phyloP scores from a whole-genome alignment of 2,113 vertebrate genomes.

The Pica pica region DNA sequence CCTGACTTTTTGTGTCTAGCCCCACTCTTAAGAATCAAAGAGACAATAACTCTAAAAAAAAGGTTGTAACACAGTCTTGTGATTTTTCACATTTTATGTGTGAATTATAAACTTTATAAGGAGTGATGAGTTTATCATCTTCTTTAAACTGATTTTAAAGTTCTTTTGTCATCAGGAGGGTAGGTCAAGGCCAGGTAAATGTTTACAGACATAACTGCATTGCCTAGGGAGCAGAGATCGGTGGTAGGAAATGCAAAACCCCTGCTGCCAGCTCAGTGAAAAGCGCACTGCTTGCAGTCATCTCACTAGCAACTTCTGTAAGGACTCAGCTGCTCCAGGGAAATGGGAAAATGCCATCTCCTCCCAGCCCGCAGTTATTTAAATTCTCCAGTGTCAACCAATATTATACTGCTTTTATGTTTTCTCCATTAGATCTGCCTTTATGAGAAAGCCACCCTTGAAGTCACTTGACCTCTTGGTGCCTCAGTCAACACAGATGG shows the following conservation, averaged over 20 bases:
- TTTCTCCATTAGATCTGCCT: slow-evolving; percentile 25
- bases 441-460: slow-evolving; percentile 53
- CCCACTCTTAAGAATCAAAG: background rate
- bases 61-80: background rate
- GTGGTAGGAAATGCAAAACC: background rate
- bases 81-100: background rate
- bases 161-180: background rate
- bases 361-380: background rate
- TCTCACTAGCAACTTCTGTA: background rate
- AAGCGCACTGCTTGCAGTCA: background rate
- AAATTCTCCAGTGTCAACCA: slow-evolving; percentile 35
- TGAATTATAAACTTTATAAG: background rate
- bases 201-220: background rate
- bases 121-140: background rate
- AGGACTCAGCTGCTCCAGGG: background rate
- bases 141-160: background rate
- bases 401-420: slow-evolving; percentile 29
- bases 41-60: background rate
- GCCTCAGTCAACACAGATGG: slow-evolving; percentile 51
- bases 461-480: slow-evolving; percentile 59
- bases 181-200: background rate
- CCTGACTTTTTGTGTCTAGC: background rate
- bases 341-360: slow-evolving; percentile 32
- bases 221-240: background rate
- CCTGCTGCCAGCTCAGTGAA: background rate